phyloP scores from a whole-genome alignment of 2,888 invertebrate species.

The Dasypolia templi region DNA sequence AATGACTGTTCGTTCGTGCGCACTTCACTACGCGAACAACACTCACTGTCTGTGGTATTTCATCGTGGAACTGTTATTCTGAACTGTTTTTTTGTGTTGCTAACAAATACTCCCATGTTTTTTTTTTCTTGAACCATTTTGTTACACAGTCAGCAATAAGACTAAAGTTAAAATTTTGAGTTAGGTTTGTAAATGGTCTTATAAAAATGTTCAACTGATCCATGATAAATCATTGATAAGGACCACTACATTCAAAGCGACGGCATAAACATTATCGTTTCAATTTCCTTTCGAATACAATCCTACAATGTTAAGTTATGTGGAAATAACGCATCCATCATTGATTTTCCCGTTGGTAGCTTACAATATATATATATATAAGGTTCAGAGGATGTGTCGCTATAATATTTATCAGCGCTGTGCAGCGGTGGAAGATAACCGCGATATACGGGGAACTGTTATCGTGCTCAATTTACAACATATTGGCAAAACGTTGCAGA shows the following conservation, averaged over 20 bases:
- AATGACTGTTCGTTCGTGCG: constrained; percentile 53
- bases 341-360: constrained; percentile 50
- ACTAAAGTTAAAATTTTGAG: not conserved
- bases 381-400: constrained; percentile 43
- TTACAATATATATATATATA: constrained; percentile 29
- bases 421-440: constrained; percentile 62
- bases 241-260: not conserved
- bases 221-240: not conserved
- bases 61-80: constrained; percentile 24
- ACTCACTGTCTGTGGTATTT: constrained; percentile 21
- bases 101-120: no score
- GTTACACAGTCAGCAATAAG: not conserved
- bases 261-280: constrained; percentile 6
- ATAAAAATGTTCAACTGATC: not conserved
- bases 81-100: constrained; percentile 22
- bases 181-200: not conserved
- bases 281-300: constrained; percentile 23
- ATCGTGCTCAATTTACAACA: constrained; percentile 62
- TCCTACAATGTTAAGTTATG: constrained; percentile 15
- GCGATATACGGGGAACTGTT: constrained; percentile 55
- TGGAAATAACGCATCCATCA: constrained; percentile 57
- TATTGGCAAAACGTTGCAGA: constrained; percentile 54
- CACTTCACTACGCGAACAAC: constrained; percentile 36
- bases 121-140: not conserved
- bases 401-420: constrained; percentile 55